Evolutionary conservation across 1,140 invertebrate species (phyloP).

Genomic region (Gryon sp.): DNA sequence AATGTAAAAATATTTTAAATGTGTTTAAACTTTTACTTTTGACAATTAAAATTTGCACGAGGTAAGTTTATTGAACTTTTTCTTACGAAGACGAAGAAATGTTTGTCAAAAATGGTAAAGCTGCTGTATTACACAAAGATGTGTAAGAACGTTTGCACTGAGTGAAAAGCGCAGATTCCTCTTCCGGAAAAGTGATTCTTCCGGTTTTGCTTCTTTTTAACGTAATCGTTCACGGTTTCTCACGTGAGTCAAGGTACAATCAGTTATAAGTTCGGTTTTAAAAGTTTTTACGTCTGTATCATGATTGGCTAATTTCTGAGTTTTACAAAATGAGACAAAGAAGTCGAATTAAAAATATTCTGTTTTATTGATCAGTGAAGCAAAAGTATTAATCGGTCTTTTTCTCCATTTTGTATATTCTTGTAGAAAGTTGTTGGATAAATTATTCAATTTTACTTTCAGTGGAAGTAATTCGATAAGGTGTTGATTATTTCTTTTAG

Average conservation of each 20-base stretch:
- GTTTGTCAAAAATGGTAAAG: background rate
- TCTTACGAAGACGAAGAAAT: background rate
- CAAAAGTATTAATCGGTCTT: background rate
- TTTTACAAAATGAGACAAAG: background rate
- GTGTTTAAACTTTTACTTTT: too few species aligned
- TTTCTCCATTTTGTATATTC: background rate
- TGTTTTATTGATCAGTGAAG: background rate
- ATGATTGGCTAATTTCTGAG: too few species aligned
- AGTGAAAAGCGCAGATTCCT: background rate
- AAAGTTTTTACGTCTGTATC: too few species aligned
- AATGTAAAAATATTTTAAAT: too few species aligned
- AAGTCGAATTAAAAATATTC: background rate
- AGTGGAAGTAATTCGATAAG: background rate
- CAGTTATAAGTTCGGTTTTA: background rate
- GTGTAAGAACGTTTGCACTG: background rate
- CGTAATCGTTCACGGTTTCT: background rate
- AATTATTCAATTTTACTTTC: background rate
- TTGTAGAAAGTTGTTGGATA: conserved; percentile 17
- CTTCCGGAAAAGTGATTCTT: conserved; percentile 36
- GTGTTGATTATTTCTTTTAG: background rate
- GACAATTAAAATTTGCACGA: too few species aligned
- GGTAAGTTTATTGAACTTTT: too few species aligned
- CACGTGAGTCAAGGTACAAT: background rate
- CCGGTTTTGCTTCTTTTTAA: conserved; percentile 17
- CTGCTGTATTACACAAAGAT: background rate